A percentile compares a stretch with the other conserved stretches of the same genome.
phyloP scores from a whole-genome alignment of 2,888 invertebrate species.

The Anthoptus insignis region DNA sequence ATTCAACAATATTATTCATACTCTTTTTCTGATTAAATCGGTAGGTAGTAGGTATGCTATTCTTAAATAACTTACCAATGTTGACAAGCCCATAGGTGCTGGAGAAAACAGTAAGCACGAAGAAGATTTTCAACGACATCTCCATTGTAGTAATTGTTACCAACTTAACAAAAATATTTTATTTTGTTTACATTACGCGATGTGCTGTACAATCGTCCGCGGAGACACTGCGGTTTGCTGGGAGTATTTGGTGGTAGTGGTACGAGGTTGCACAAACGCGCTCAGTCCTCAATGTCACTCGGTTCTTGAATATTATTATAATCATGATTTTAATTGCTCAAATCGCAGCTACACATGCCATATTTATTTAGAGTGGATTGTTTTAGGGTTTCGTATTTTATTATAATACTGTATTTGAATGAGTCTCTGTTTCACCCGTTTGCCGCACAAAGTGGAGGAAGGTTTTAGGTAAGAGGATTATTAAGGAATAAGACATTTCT shows the following conservation, averaged over 20 bases:
- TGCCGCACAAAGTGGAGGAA: too few species aligned
- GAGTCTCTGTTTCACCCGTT: too few species aligned
- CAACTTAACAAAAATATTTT: background rate
- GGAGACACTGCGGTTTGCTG: conserved; percentile 12
- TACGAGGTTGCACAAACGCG: conserved; percentile 66
- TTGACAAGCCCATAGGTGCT: conserved; percentile 61
- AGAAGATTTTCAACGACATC: conserved; percentile 49
- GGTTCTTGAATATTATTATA: conserved; percentile 58
- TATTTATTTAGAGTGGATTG: background rate
- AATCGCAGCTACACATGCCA: background rate
- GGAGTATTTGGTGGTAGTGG: conserved; percentile 16
- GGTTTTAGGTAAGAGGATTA: too few species aligned
- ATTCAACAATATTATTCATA: too few species aligned
- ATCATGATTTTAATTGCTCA: conserved; percentile 19
- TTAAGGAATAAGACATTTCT: too few species aligned
- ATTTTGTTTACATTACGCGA: conserved; percentile 6
- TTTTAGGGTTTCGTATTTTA: background rate
- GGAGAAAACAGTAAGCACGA: conserved; percentile 55
- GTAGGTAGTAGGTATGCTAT: background rate
- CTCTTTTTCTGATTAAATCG: too few species aligned
- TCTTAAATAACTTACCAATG: conserved; percentile 63
- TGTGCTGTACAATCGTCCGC: background rate
- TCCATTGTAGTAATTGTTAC: background rate
- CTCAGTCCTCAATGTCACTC: conserved; percentile 64
- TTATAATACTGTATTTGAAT: too few species aligned